phyloP scores from a whole-genome alignment of 2,113 vertebrate genomes.

The Etheostoma spectabile region DNA sequence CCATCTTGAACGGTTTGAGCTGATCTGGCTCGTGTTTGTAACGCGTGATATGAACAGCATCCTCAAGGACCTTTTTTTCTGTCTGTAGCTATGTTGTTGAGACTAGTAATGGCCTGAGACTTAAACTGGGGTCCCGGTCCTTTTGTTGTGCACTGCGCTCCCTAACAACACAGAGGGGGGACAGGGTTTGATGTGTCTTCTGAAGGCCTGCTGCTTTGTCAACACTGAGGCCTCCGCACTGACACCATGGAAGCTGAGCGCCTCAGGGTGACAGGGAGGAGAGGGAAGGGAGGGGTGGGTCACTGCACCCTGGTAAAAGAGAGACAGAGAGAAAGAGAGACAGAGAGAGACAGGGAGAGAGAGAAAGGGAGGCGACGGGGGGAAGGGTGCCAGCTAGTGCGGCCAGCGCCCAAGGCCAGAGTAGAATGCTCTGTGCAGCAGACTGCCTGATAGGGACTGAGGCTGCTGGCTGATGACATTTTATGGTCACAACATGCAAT shows the following conservation, averaged over 20 bases:
- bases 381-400: slow-evolving; percentile 73
- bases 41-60: slow-evolving; percentile 34
- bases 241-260: slow-evolving; percentile 75
- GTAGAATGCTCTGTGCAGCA: slow-evolving; percentile 78
- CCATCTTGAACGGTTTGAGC: slow-evolving; percentile 64
- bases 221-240: slow-evolving; percentile 77
- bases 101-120: slow-evolving; percentile 71
- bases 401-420: slow-evolving; percentile 77
- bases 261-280: slow-evolving; percentile 66
- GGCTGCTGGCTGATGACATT: slow-evolving; percentile 85
- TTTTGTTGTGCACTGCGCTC: slow-evolving; percentile 73
- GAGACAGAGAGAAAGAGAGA: slow-evolving; percentile 56
- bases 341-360: slow-evolving; percentile 52
- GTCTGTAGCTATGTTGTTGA: slow-evolving; percentile 68
- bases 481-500: slow-evolving; percentile 85
- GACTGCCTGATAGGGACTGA: slow-evolving; percentile 77
- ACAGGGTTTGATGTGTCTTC: slow-evolving; percentile 82
- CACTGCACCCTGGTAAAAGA: slow-evolving; percentile 69
- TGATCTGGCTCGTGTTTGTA: slow-evolving; percentile 51
- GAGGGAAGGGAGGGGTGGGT: slow-evolving; percentile 60
- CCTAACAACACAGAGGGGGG: slow-evolving; percentile 66
- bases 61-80: slow-evolving; percentile 64
- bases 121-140: slow-evolving; percentile 74
- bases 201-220: slow-evolving; percentile 84
- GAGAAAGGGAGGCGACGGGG: slow-evolving; percentile 45